Percentiles rank a stretch among this genome's conserved stretches.
Evolutionary conservation across 2,797 vertebrate species (phyloP).

Genomic region (Leuciscus waleckii): DNA sequence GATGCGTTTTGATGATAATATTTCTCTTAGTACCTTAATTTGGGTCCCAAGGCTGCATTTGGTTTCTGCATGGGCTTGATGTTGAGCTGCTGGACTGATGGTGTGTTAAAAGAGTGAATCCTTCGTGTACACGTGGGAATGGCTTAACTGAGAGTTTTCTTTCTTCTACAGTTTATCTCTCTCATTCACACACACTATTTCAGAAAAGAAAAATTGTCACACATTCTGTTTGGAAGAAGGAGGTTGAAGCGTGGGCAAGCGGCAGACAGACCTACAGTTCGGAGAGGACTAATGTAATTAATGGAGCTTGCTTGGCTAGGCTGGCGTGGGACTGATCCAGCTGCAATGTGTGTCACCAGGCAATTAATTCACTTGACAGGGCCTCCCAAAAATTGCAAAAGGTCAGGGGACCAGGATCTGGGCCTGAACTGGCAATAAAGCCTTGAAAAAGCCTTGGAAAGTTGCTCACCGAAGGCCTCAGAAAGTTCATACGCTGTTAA

Average conservation of each 20-base stretch:
- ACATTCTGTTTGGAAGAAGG: constrained; percentile 22
- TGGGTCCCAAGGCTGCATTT: constrained; percentile 20
- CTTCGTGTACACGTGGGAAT: constrained; percentile 27
- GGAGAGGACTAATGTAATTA: constrained; percentile 59
- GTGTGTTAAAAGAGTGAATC: constrained; percentile 14
- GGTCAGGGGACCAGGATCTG: constrained; percentile 47
- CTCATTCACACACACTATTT: background rate
- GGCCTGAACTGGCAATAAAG: constrained; percentile 34
- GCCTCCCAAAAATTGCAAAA: constrained; percentile 50
- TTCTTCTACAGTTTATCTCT: constrained; percentile 12
- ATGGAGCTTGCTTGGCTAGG: constrained; percentile 55
- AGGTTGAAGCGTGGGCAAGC: constrained; percentile 42
- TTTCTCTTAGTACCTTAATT: constrained; percentile 32
- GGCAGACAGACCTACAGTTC: constrained; percentile 41
- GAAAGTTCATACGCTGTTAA: constrained; percentile 24
- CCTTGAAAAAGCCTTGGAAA: constrained; percentile 28
- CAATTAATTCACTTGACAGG: constrained; percentile 63
- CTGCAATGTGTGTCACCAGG: constrained; percentile 48
- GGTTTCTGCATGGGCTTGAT: constrained; percentile 22
- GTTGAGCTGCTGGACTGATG: constrained; percentile 22
- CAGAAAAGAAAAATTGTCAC: background rate
- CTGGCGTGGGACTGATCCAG: constrained; percentile 51
- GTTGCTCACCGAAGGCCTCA: constrained; percentile 22
- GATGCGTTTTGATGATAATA: constrained; percentile 21
- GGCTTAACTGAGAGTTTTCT: background rate